Evolutionary conservation across 2,888 invertebrate species (phyloP), one percentile per base, ranked within the genome.

Genomic region (Lasioglossum vierecki): DNA sequence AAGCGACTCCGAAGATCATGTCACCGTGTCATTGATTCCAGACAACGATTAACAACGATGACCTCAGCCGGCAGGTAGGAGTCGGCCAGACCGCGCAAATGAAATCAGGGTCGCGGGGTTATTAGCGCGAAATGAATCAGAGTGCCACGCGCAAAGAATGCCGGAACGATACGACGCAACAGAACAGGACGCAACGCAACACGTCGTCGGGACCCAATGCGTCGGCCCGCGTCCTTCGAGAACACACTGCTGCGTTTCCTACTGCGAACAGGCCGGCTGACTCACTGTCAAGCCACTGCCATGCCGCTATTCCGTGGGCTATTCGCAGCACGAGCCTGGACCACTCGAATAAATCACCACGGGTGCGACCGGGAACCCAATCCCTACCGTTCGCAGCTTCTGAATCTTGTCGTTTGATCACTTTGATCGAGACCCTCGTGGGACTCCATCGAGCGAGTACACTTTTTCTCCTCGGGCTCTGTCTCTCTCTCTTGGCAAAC

Each of bases 61-160:
- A 66, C 18, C 35, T 66, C 66, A 66, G 30, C 18, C 18, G 30
- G 3, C 66, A 68, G 68, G 22, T 68, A 22, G 18, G 22, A 9
- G 30, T 15, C 66, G 66, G 35, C 35, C 9, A 30, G 13, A 15
- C 35, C n/a, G 76, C 66, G 74, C 74, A 46, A 88, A 86, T 79
- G 80, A 74, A 84, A 87, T 85, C 87, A 91, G 85, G 91, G 91
- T 88, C 89, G 83, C 81, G 88, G 79, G 91, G 90, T 92, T 91
- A 91, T 92, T 92, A 92, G 86, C 91, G 91, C 87, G 85, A 91
- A 91, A 89, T 93, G 93, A 93, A 92, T 92, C 92, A 93, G 88
- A 83, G 72, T 22, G 86, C 84, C 53, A 84, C 88, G 87, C 84
- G 87, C 83, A 88, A 88, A 85, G 85, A 87, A 89, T 82, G 80